Base-by-base conservation (phyloP, 2,113 vertebrate species). In the Casuarius casuarius region DNA sequence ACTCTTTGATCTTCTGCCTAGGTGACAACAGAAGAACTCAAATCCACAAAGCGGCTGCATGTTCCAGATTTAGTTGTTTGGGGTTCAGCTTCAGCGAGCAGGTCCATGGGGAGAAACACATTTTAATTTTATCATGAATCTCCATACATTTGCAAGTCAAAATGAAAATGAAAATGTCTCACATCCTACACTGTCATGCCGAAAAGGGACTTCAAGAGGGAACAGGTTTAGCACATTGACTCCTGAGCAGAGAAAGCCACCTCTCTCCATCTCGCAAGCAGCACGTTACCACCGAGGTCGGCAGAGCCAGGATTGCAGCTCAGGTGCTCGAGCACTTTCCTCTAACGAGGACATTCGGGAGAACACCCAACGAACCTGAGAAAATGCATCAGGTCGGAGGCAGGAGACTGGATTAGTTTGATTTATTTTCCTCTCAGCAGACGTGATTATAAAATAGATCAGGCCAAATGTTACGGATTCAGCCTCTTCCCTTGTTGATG, bases 281-380 rank as follows among this genome's bases (percentile, higher is more conserved):
- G 28, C 80, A 72, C 0, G 1, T 48, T 51, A 25, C 29, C 2
- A 31, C 28, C 15, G 25, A 16, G 4, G 15, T 29, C 48, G 23
- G 42, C 44, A 13, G 58, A 35, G 35, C 18, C 17, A 21, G 74
- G 44, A 48, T 4, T 7, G 14, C 40, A 56, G 52, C 17, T 52
- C 54, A 79, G 6, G 28, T 42, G 44, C 67, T 52, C 3, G 22
- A 25, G 10, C 0, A 1, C 17, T 81, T 74, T 71, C 38, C n/a
- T 78, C 1, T 3, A 31, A 35, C 0, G 0, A 68, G n/a, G 48
- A 2, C 3, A 1, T 58, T 77, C 0, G 4, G 40, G 44, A 2
- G 0, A 72, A 16, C 56, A 77, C 56, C 46, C 84, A 85, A 59
- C 7, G 10, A 89, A 48, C 38, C 40, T 49, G 89, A 70, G 42